phyloP scores from a whole-genome alignment of 2,797 vertebrate species.

The Mycteria americana region DNA sequence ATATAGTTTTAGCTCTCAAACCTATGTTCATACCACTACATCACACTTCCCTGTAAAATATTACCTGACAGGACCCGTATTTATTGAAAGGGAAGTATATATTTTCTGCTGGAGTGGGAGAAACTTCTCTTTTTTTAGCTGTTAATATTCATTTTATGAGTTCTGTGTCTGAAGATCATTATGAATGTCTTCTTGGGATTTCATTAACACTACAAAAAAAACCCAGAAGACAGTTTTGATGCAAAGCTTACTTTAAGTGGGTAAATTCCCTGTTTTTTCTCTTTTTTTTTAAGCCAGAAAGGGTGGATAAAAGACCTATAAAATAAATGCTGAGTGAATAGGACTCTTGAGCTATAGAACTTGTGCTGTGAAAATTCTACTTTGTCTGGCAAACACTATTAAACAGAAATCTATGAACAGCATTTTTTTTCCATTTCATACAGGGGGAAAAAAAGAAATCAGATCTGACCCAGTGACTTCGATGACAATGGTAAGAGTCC shows the following conservation, averaged over 20 bases:
- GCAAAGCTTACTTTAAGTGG: slow-evolving; percentile 68
- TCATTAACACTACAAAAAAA: slow-evolving; percentile 71
- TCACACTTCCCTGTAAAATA: neutral
- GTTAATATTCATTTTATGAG: slow-evolving; percentile 53
- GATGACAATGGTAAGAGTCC: slow-evolving; percentile 55
- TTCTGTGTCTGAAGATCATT: slow-evolving; percentile 60
- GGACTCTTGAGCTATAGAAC: slow-evolving; percentile 72
- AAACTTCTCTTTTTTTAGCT: slow-evolving; percentile 43
- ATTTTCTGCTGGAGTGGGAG: slow-evolving; percentile 55
- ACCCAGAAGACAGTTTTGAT: slow-evolving; percentile 59
- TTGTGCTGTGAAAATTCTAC: slow-evolving; percentile 73
- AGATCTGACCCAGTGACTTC: slow-evolving; percentile 61
- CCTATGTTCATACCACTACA: neutral
- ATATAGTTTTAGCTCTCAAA: neutral
- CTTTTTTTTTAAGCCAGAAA: slow-evolving; percentile 41
- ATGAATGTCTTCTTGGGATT: slow-evolving; percentile 54
- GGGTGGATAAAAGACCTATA: slow-evolving; percentile 66
- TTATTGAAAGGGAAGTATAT: slow-evolving; percentile 32
- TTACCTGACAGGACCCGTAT: neutral
- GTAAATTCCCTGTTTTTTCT: slow-evolving; percentile 63
- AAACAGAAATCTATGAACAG: slow-evolving; percentile 73
- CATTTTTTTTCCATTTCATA: slow-evolving; percentile 69
- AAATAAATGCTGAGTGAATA: slow-evolving; percentile 76
- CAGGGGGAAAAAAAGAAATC: slow-evolving; percentile 53
- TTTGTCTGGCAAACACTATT: slow-evolving; percentile 76